Base-by-base conservation (phyloP, 2,113 vertebrate genomes). In the Cottus gobio region DNA sequence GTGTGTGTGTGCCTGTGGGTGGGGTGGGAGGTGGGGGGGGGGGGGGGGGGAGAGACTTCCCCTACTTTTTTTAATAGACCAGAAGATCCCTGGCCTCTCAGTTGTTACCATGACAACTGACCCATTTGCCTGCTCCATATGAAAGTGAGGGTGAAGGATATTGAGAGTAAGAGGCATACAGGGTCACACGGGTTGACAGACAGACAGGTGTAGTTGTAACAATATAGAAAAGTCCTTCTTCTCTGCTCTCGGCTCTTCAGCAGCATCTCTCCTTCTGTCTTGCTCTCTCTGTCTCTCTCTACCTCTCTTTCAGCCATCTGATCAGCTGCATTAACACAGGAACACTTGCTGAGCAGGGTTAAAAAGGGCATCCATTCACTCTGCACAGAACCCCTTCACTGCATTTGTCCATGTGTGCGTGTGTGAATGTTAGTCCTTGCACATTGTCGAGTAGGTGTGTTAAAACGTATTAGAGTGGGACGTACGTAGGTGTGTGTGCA, bases 311-410 rank as follows among this genome's bases (percentile, higher is more conserved):
- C 94, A 95, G 95, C 96, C 95, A 95, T 96, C 96, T 96, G 96
- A 97, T 97, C 96, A 97, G 96, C 96, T 97, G 95, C 96, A 97
- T 97, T 97, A 97, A 98, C 85, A 96, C 96, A 83, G 89, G 83
- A 77, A 96, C 93, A 95, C 95, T 96, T 95, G 95, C 96, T 96
- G 97, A 96, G 96, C 95, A 94, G 94, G 96, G 97, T 96, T 97
- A 96, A 96, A 96, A 96, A 96, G 96, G 96, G 95, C 97, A 96
- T 92, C 95, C 95, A 96, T 99, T 97, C 96, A 96, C 93, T 96
- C 89, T 62, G 82, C 79, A 66, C 77, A 90, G 75, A 81, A 77
- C 84, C 85, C 80, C 84, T 87, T 85, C 85, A 89, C 70, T 64
- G 58, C 58, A 42, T 66, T 63, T 79, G 79, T 83, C 56, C 28